A percentile compares a stretch with the other conserved stretches of the same genome.
Evolutionary conservation across 2,888 invertebrate species (phyloP).

Genomic region (Euplagia quadripunctaria): DNA sequence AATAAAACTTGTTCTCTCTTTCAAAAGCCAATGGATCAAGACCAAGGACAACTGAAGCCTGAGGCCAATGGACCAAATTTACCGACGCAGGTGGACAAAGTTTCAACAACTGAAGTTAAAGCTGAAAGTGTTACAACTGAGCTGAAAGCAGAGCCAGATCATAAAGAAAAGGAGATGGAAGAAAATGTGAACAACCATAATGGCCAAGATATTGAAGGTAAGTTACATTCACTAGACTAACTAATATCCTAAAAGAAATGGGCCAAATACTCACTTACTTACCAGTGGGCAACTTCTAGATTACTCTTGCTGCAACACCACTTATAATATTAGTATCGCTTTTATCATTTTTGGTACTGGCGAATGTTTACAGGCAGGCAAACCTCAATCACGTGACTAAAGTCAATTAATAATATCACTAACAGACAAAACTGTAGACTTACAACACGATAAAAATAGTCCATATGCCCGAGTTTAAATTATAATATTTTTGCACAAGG

Average conservation of each 20-base stretch:
- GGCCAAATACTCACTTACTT: too few relatives aligned
- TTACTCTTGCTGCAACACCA: too few relatives aligned
- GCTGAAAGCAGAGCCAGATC: constrained; percentile 62
- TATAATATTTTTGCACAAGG: constrained; percentile 33
- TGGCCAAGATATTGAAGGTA: constrained; percentile 44
- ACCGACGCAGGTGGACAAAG: constrained; percentile 82
- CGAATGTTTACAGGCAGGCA: not conserved
- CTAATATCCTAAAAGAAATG: too few relatives aligned
- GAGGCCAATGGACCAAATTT: constrained; percentile 78
- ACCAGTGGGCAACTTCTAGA: too few relatives aligned
- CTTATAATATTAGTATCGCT: too few relatives aligned
- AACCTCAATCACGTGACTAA: not conserved
- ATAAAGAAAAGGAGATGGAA: constrained; percentile 54
- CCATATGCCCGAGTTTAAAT: not conserved
- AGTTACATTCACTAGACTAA: too few relatives aligned
- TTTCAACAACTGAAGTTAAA: constrained; percentile 79
- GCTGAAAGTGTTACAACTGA: constrained; percentile 73
- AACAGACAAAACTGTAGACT: too few relatives aligned
- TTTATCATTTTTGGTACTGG: not conserved
- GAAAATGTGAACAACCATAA: constrained; percentile 52
- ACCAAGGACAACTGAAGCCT: constrained; percentile 64
- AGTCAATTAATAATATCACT: not conserved
- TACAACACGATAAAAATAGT: not conserved
- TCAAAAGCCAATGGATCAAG: constrained; percentile 77
- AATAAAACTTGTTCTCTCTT: not conserved